A percentile compares a stretch with the other conserved stretches of the same genome.
Evolutionary conservation across 37 sponge, comb jelly and placozoan genomes (phyloP).

Genomic region (Cliona cf. orientalis): DNA sequence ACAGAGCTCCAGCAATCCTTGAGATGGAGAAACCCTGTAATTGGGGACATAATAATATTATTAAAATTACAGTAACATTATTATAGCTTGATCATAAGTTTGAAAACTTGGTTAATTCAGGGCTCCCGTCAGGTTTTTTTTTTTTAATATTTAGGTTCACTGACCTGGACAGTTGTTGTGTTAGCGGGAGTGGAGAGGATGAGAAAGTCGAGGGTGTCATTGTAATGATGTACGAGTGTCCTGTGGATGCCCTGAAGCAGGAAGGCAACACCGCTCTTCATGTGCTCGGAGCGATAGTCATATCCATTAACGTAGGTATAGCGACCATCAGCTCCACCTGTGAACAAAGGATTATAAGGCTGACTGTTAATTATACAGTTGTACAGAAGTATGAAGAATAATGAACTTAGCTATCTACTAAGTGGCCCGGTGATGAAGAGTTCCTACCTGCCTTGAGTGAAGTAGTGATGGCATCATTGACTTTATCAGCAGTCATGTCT

Average conservation of each 20-base stretch:
- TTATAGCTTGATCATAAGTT: too few relatives aligned
- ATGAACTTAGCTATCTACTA: not conserved
- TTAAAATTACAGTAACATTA: not conserved
- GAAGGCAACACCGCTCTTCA: constrained; percentile 42
- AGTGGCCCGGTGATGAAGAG: not conserved
- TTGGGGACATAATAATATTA: too few relatives aligned
- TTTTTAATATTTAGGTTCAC: too few relatives aligned
- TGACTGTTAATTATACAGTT: not conserved
- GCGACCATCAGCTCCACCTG: constrained; percentile 84
- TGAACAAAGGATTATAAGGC: not conserved
- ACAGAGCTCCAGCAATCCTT: constrained; percentile 72
- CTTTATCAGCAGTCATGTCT: too few relatives aligned
- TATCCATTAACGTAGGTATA: constrained; percentile 58
- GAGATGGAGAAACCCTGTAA: constrained; percentile 91
- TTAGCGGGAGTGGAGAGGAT: constrained; percentile 19
- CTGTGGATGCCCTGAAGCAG: constrained; percentile 73
- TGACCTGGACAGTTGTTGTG: constrained; percentile 42
- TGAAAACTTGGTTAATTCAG: not conserved
- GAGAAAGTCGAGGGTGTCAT: constrained; percentile 81
- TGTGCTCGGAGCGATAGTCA: constrained; percentile 54
- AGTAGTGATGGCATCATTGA: too few relatives aligned
- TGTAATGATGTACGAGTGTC: constrained; percentile 75
- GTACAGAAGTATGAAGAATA: not conserved
- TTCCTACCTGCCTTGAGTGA: too few relatives aligned
- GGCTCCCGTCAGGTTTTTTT: not conserved